Base-by-base conservation (phyloP, 2,888 invertebrate species). In the Aleiodes testaceus region DNA sequence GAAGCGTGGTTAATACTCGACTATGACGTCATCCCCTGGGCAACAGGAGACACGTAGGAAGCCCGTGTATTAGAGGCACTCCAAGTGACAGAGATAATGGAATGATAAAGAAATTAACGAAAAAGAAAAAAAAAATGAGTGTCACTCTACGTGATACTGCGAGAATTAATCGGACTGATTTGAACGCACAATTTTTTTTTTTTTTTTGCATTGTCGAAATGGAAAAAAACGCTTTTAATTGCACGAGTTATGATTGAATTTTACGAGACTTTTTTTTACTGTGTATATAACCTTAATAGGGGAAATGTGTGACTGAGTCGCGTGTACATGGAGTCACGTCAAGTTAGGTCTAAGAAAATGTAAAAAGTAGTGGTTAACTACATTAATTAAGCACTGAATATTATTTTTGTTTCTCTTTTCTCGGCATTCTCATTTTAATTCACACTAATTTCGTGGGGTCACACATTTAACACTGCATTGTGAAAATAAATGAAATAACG, bases 1-100 rank as follows among this genome's bases (percentile, higher is more conserved):
- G 66, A 49, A 55, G 66, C 55, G 47, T 55, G 16, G 36, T 68
- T 66, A 63, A 67, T 72, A 71, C 67, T 70, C 67, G 30, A 49
- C 22, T 42, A 73, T 76, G 69, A 76, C 74, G 75, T 76, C 75
- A 74, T 52, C 52, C 69, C 52, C 65, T 50, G 68, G 67, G 45
- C 65, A 64, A 69, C 53, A 69, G 63, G 64, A 76, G 71, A 70
- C 70, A 74, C 72, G 74, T 74, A 70, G 63, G 50, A 70, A 44
- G 64, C 64, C 22, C 14, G 52, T 14, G 70, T 65, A 73, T 70
- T 45, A 69, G 50, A 66, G 47, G 36, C 61, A 66, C 22, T 36
- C 14, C 59, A 30, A 45, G 30, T 44, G 63, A 72, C 42, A 9
- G 42, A 45, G 53, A 53, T 47, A 20, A 11, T 36, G 49, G n/a